Percentiles rank a stretch among this genome's conserved stretches.
phyloP scores from a whole-genome alignment of 2,113 vertebrate genomes.

The Elaphurus davidianus region DNA sequence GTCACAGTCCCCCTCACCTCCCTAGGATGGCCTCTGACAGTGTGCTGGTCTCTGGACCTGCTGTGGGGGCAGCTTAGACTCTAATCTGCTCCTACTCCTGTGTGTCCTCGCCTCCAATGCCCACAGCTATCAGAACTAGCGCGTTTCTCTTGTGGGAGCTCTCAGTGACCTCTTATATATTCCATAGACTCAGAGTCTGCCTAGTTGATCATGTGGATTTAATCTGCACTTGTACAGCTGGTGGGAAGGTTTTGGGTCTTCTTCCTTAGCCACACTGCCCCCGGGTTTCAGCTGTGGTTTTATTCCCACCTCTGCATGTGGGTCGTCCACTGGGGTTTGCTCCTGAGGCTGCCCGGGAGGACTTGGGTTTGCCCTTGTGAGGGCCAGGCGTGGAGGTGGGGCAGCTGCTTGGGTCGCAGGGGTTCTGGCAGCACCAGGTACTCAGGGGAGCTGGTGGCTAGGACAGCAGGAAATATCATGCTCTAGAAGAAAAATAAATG shows the following conservation, averaged over 20 bases:
- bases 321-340: background rate
- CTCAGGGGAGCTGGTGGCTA: accelerated
- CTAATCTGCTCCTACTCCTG: background rate
- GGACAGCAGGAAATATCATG: background rate
- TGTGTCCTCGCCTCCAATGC: background rate
- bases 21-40: too few species aligned
- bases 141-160: background rate
- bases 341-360: background rate
- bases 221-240: background rate
- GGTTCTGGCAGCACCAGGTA: background rate
- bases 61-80: background rate
- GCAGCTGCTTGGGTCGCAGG: background rate
- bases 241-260: background rate
- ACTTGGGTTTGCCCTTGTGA: background rate
- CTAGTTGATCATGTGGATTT: background rate
- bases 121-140: background rate
- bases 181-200: background rate
- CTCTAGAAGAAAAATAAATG: background rate
- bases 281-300: background rate
- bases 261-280: background rate
- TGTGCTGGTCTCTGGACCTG: background rate
- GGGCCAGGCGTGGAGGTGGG: accelerated
- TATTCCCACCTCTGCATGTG: background rate
- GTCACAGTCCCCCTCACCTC: too few species aligned
- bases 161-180: background rate